Evolutionary conservation across 2,113 vertebrate genomes (phyloP).

Genomic region (Ictalurus furcatus): DNA sequence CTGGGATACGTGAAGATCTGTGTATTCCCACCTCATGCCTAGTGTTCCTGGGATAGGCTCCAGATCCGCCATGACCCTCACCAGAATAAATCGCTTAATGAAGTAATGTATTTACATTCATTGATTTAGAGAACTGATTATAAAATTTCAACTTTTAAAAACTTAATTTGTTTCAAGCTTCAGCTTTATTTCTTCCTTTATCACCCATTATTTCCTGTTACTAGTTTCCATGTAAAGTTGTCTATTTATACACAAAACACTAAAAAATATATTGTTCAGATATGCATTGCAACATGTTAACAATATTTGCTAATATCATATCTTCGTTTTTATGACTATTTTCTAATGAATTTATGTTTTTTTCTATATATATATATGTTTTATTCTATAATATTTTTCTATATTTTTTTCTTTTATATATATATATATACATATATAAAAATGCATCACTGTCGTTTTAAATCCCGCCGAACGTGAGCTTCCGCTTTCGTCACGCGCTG

Average conservation of each 20-base stretch:
- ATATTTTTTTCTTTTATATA: no score
- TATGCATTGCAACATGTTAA: not conserved
- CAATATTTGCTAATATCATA: not conserved
- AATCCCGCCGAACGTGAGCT: constrained; percentile 65
- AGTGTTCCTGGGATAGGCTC: not conserved
- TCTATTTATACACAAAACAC: not conserved
- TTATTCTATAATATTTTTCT: no score
- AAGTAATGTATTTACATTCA: no score
- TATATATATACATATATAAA: not conserved
- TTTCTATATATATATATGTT: no score
- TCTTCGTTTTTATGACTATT: not conserved
- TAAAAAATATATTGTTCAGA: not conserved
- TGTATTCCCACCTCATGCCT: not conserved
- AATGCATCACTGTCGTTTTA: constrained; percentile 68
- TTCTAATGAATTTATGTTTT: not conserved
- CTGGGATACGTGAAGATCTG: no score
- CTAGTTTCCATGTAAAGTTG: not conserved
- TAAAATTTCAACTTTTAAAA: no score
- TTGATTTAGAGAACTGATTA: no score
- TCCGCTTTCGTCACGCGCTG: constrained; percentile 44
- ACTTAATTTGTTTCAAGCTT: not conserved
- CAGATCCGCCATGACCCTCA: not conserved
- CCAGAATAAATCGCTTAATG: not conserved
- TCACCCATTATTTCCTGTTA: not conserved
- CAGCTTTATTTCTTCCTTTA: not conserved